A percentile compares a stretch with the other conserved stretches of the same genome.
Evolutionary conservation across 2,113 vertebrate species (phyloP).

Genomic region (Poeciliopsis turrubarensis): DNA sequence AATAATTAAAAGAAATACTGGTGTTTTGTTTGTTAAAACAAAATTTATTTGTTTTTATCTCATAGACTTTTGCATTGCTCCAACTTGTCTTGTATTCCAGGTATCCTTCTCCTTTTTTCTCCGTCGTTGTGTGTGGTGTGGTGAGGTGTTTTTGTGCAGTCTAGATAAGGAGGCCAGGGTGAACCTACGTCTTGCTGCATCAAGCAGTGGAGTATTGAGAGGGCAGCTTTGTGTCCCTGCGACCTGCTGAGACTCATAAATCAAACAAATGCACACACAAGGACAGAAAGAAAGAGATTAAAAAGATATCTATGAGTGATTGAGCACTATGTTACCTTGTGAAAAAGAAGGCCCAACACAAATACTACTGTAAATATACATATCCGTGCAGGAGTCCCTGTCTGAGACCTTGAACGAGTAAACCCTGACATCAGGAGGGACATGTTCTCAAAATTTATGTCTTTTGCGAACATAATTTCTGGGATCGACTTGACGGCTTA

Average conservation of each 20-base stretch:
- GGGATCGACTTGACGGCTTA: constrained; percentile 47
- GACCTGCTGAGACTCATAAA: constrained; percentile 68
- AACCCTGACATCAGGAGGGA: constrained; percentile 32
- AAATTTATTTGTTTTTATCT: not conserved
- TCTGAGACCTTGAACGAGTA: constrained; percentile 63
- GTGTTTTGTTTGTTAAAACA: not conserved
- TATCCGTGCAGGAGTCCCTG: constrained; percentile 13
- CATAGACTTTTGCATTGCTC: not conserved
- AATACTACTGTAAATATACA: constrained; percentile 15
- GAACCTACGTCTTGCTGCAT: constrained; percentile 57
- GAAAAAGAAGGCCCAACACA: constrained; percentile 50
- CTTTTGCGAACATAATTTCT: constrained; percentile 44
- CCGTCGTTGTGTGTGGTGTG: constrained; percentile 19
- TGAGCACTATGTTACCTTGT: constrained; percentile 73
- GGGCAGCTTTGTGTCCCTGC: constrained; percentile 46
- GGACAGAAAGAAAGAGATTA: constrained; percentile 76
- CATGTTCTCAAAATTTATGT: constrained; percentile 47
- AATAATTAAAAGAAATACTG: not conserved
- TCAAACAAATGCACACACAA: constrained; percentile 64
- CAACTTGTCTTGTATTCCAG: constrained; percentile 19
- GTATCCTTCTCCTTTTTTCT: constrained; percentile 55
- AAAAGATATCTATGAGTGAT: constrained; percentile 74
- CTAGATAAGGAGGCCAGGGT: constrained; percentile 57
- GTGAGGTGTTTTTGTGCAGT: constrained; percentile 46
- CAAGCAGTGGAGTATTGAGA: constrained; percentile 57